These are phyloP conservation scores for Parotocinclus haroldoi DNA, from an alignment of 2,797 vertebrate genomes.

Conservation along the genomic window DNA sequence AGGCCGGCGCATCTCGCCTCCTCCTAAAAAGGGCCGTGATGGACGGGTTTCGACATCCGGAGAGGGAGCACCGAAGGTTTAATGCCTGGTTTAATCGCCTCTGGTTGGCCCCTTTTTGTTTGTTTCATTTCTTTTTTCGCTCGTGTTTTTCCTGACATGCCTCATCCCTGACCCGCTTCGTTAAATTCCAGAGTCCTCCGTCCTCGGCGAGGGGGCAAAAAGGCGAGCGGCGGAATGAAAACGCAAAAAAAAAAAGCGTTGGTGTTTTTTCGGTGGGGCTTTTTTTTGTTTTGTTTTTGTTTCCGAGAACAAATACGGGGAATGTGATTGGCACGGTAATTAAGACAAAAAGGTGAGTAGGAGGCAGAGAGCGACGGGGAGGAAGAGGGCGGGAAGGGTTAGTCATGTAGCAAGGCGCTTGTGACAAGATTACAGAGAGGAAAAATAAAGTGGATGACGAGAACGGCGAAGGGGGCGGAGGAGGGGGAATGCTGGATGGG, in stretches of 20 bases:
- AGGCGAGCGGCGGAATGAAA: constrained; percentile 59
- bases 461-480: constrained; percentile 26
- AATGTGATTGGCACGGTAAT: constrained; percentile 70
- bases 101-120: constrained; percentile 43
- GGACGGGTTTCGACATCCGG: constrained; percentile 58
- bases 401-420: constrained; percentile 63
- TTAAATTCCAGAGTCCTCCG: constrained; percentile 60
- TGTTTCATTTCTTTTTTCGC: constrained; percentile 56
- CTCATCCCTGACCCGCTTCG: constrained; percentile 69
- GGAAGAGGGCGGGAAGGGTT: constrained; percentile 55
- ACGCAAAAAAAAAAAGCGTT: neutral
- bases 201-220: constrained; percentile 49
- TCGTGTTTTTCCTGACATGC: constrained; percentile 56
- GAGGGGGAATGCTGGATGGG: constrained; percentile 25
- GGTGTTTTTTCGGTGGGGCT: neutral
- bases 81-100: constrained; percentile 52
- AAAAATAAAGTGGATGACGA: constrained; percentile 58
- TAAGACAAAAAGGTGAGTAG: constrained; percentile 58
- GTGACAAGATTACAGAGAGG: constrained; percentile 63
- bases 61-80: constrained; percentile 11
- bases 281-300: too few relatives aligned
- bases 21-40: constrained; percentile 55
- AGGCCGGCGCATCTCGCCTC: constrained; percentile 55
- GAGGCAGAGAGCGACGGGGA: constrained; percentile 52
- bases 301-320: too few relatives aligned